Percentiles rank a stretch among this genome's conserved stretches.
Evolutionary conservation across 1,140 invertebrate species (phyloP).

Genomic region (Dendroctonus valens): DNA sequence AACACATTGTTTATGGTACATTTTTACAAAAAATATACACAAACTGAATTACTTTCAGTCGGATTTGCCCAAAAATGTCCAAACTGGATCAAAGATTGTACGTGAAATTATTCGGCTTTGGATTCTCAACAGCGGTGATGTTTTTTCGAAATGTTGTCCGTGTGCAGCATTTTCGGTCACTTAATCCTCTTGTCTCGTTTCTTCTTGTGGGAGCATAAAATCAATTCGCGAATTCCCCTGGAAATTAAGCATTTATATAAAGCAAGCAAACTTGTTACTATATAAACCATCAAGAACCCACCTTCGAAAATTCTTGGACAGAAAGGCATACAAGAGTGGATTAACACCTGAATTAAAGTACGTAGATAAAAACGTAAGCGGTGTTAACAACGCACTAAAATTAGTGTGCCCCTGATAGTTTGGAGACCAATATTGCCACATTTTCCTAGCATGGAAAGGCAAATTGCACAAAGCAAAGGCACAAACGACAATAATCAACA

Average conservation of each 20-base stretch:
- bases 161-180: neutral
- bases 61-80: neutral
- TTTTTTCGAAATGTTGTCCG: neutral
- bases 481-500: conserved; percentile 71
- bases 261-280: neutral
- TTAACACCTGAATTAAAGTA: conserved; percentile 85
- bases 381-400: conserved; percentile 73
- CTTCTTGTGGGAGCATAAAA: neutral
- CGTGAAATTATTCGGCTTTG: neutral
- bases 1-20: neutral
- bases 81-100: conserved; percentile 2
- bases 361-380: conserved; percentile 77
- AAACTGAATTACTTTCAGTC: too few species aligned
- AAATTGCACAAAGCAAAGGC: conserved; percentile 83
- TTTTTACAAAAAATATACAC: neutral
- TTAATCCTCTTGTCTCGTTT: neutral
- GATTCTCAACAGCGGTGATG: neutral
- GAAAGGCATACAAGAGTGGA: conserved; percentile 79
- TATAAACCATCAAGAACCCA: conserved; percentile 21
- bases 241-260: neutral
- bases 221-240: neutral
- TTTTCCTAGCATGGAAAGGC: conserved; percentile 78
- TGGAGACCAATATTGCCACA: conserved; percentile 68
- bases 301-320: conserved; percentile 72
- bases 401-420: conserved; percentile 44